phyloP scores from a whole-genome alignment of 2,888 invertebrate species.

The Psococerastis gibbosa region DNA sequence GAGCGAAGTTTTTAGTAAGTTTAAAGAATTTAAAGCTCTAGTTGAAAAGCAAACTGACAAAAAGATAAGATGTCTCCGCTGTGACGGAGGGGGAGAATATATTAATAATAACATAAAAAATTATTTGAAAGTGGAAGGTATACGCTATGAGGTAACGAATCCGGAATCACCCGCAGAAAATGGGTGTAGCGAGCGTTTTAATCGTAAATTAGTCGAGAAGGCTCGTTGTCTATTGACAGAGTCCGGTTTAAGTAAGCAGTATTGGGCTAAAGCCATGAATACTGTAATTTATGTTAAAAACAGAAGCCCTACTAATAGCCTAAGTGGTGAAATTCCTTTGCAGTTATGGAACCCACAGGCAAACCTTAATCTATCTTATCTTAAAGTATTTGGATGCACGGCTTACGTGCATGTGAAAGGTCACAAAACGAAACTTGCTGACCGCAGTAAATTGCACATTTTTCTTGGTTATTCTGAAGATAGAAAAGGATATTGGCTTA shows the following conservation, averaged over 20 bases:
- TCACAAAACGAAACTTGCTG: too few relatives aligned
- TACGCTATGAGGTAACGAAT: constrained; percentile 20
- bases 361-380: too few relatives aligned
- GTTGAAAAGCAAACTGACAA: constrained; percentile 17
- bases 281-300: constrained; percentile 18
- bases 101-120: constrained; percentile 15
- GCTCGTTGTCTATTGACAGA: constrained; percentile 19
- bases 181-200: constrained; percentile 21
- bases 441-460: too few relatives aligned
- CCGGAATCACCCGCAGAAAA: constrained; percentile 23
- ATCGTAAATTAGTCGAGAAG: constrained; percentile 20
- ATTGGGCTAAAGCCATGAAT: constrained; percentile 21
- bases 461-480: too few relatives aligned
- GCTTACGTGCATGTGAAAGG: too few relatives aligned
- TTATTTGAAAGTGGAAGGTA: constrained; percentile 18
- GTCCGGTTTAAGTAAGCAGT: constrained; percentile 15
- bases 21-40: constrained; percentile 16
- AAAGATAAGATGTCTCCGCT: constrained; percentile 19
- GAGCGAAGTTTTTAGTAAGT: constrained; percentile 15
- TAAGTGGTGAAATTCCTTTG: constrained; percentile 19
- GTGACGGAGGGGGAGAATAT: constrained; percentile 18
- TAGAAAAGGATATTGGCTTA: too few relatives aligned
- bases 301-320: constrained; percentile 16
- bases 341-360: too few relatives aligned
- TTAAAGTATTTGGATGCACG: too few relatives aligned